Conservation (phyloP, 1,140 invertebrate species). For the Caenorhabditis latens region DNA sequence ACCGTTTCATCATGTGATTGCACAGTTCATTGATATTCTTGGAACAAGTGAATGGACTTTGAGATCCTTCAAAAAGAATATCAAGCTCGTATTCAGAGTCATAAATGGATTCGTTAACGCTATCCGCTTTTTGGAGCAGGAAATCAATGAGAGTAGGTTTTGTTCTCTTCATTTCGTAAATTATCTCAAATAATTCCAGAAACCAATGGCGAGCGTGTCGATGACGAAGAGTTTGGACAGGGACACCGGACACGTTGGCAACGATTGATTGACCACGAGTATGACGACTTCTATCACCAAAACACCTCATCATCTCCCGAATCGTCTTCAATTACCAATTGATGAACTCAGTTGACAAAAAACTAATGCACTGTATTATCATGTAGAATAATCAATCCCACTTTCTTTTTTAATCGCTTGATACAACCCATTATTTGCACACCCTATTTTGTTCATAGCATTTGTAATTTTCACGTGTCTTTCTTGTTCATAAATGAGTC, state of each 20-base stretch:
- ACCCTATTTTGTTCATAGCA: background rate
- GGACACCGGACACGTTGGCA: slow-evolving; percentile 17
- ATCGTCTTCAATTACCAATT: background rate
- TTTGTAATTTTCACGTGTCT: background rate
- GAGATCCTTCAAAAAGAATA: background rate
- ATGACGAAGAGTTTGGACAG: slow-evolving; percentile 20
- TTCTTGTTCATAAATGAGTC: slow-evolving; percentile 24
- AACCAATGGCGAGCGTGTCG: slow-evolving; percentile 19
- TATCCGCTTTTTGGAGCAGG: slow-evolving; percentile 11
- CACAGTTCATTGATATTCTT: slow-evolving; percentile 20
- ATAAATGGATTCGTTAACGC: slow-evolving; percentile 26
- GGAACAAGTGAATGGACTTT: slow-evolving; percentile 1
- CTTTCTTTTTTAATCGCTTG: background rate
- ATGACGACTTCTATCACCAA: background rate
- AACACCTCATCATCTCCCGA: background rate
- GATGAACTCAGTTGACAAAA: no score
- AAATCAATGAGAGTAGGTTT: slow-evolving; percentile 12
- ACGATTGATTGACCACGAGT: slow-evolving; percentile 43
- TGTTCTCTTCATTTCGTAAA: background rate
- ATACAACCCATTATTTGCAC: background rate
- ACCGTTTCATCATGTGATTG: background rate
- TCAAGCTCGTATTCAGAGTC: background rate
- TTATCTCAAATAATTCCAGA: background rate
- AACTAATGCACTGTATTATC: slow-evolving; percentile 10
- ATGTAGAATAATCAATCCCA: slow-evolving; percentile 26